Conservation (phyloP, 1,140 invertebrate species). For the Amyelois transitella region DNA sequence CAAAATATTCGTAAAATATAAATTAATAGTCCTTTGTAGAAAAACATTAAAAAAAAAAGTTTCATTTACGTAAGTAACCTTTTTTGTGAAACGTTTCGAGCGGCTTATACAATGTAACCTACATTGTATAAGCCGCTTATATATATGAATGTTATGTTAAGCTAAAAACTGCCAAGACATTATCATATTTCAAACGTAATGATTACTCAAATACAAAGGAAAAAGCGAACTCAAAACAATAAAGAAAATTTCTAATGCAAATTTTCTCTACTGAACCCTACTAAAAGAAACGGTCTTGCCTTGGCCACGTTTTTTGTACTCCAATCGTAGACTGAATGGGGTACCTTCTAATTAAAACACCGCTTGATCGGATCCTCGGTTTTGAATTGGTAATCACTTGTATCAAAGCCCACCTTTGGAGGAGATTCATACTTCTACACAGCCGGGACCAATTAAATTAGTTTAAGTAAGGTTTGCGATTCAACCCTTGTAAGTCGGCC, state of each 20-base stretch:
- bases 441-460: constrained; percentile 11
- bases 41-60: too few relatives aligned
- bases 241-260: neutral
- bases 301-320: constrained; percentile 1
- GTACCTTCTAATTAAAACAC: constrained; percentile 58
- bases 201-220: too few relatives aligned
- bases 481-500: neutral
- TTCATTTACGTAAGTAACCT: too few relatives aligned
- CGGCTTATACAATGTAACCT: too few relatives aligned
- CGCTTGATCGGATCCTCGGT: constrained; percentile 40
- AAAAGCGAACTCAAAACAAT: neutral
- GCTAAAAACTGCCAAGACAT: too few relatives aligned
- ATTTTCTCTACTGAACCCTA: neutral
- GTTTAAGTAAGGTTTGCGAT: neutral
- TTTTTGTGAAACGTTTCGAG: too few relatives aligned
- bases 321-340: constrained; percentile 27
- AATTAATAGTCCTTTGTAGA: too few relatives aligned
- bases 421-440: constrained; percentile 28
- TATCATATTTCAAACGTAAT: too few relatives aligned
- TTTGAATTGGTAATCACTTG: constrained; percentile 69
- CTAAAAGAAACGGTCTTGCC: neutral
- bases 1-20: too few relatives aligned
- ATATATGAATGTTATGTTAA: too few relatives aligned
- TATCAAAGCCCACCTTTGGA: constrained; percentile 43
- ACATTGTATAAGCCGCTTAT: too few relatives aligned